A percentile compares a stretch with the other conserved stretches of the same genome.
These are phyloP conservation scores for Paraescarpia echinospica DNA, from an alignment of 1,140 invertebrate genomes.

Conservation along the genomic window DNA sequence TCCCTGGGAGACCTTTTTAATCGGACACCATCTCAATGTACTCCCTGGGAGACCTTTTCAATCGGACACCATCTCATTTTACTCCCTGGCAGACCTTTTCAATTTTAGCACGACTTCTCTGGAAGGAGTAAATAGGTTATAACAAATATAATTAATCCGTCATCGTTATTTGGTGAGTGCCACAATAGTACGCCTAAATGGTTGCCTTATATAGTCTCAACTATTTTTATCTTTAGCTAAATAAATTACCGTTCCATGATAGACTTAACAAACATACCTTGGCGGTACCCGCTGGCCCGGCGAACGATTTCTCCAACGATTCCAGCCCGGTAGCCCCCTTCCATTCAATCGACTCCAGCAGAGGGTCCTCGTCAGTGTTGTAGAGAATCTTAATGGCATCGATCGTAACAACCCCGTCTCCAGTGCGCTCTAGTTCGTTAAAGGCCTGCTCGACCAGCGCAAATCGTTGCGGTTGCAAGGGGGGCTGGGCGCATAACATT, in stretches of 20 bases:
- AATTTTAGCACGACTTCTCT: no score
- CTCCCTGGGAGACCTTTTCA: no score
- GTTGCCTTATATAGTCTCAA: no score
- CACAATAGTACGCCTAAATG: no score
- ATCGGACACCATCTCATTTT: no score
- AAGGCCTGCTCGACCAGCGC: conserved; percentile 79
- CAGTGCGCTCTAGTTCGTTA: conserved; percentile 79
- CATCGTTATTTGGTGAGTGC: no score
- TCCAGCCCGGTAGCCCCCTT: not conserved
- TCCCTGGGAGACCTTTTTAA: no score
- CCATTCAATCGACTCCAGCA: not conserved
- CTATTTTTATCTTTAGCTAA: not conserved
- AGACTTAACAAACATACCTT: not conserved
- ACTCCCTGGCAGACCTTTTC: no score
- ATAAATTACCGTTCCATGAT: not conserved
- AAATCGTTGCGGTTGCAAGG: conserved; percentile 73
- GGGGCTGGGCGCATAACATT: conserved; percentile 67
- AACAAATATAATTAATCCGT: no score
- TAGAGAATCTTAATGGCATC: conserved; percentile 50
- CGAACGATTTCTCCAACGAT: not conserved
- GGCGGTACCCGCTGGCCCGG: not conserved
- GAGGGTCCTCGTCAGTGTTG: conserved; percentile 26
- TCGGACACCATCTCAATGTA: no score
- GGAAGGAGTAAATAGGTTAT: no score
- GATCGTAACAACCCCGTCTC: conserved; percentile 78